phyloP scores from a whole-genome alignment of 2,888 invertebrate genomes.

The Tiphia femorata region DNA sequence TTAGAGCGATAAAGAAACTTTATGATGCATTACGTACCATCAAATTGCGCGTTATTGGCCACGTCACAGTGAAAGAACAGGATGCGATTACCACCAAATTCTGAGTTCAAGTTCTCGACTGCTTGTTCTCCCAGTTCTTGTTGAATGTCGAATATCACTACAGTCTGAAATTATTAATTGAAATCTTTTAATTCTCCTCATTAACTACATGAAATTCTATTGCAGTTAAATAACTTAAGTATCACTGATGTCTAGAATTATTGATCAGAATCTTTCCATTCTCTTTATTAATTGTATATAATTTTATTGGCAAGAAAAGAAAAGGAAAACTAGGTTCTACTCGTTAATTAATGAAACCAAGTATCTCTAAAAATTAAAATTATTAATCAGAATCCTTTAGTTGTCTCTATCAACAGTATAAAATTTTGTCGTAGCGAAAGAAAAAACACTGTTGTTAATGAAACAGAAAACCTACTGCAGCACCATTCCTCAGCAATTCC shows the following conservation, averaged over 20 bases:
- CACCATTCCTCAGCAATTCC: conserved; percentile 61
- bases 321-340: no score
- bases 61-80: conserved; percentile 58
- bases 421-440: neutral
- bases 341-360: no score
- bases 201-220: no score
- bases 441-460: neutral
- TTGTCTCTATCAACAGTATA: no score
- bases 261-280: no score
- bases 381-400: no score
- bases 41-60: conserved; percentile 55
- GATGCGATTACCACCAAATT: conserved; percentile 57
- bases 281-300: no score
- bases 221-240: no score
- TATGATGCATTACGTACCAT: conserved; percentile 43
- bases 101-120: conserved; percentile 50
- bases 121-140: conserved; percentile 44
- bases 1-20: neutral
- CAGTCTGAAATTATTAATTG: conserved; percentile 36
- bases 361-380: no score
- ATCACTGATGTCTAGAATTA: no score
- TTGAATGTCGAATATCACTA: conserved; percentile 55
- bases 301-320: no score
- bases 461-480: conserved; percentile 48
- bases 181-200: no score